A percentile compares a stretch with the other conserved stretches of the same genome.
These are phyloP conservation scores for Cossypha dichroa DNA, from an alignment of 2,797 vertebrate genomes.

Conservation along the genomic window DNA sequence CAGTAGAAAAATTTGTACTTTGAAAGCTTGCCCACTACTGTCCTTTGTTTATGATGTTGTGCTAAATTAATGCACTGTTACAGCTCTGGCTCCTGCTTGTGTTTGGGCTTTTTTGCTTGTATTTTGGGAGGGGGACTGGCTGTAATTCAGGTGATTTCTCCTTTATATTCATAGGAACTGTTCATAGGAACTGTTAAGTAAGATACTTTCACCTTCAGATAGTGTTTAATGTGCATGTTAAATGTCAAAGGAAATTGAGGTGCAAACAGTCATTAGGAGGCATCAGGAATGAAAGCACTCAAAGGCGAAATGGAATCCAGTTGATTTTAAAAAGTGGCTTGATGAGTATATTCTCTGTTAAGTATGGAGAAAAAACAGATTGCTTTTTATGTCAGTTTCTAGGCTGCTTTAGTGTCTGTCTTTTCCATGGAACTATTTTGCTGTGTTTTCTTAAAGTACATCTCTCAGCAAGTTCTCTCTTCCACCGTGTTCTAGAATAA, in stretches of 20 bases:
- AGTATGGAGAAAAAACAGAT: not conserved
- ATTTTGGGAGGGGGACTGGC: not conserved
- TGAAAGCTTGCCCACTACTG: slow-evolving; percentile 49
- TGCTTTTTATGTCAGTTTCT: not conserved
- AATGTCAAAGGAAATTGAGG: not conserved
- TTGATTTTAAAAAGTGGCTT: not conserved
- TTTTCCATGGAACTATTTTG: not conserved
- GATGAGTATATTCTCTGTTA: not conserved
- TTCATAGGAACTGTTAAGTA: not conserved
- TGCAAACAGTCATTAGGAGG: not conserved
- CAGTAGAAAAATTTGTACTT: not conserved
- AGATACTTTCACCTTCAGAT: not conserved
- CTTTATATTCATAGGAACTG: not conserved
- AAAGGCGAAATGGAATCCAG: not conserved
- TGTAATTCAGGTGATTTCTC: not conserved
- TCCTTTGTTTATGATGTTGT: not conserved
- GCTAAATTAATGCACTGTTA: not conserved
- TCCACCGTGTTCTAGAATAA: not conserved
- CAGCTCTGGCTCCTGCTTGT: not conserved
- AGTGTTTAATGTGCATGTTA: not conserved
- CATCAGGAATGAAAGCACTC: not conserved
- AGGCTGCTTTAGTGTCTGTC: not conserved
- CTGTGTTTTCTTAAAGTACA: not conserved
- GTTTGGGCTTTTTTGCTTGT: not conserved
- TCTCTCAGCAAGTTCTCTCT: not conserved